A percentile compares a stretch with the other conserved stretches of the same genome.
Conservation (phyloP, 2,113 vertebrate genomes). For the Heterotilapia buettikoferi region DNA sequence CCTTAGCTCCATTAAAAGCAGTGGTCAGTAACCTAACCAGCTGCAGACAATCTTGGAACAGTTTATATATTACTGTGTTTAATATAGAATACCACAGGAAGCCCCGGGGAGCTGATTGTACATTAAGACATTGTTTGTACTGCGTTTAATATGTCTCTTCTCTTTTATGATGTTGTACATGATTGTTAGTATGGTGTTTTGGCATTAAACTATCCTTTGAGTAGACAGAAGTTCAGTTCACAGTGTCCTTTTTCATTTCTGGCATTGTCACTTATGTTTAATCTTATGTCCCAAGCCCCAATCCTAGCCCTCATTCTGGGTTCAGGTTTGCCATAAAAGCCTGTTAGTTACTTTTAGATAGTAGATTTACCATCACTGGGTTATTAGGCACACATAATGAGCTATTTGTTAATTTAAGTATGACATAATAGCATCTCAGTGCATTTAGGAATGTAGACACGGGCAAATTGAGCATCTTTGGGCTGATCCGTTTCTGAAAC, state of each 20-base stretch:
- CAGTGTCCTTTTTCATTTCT: not conserved
- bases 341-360: not conserved
- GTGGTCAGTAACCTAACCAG: slow-evolving; percentile 37
- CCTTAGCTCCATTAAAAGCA: not conserved
- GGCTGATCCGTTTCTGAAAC: not conserved
- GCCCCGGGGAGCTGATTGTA: slow-evolving; percentile 58
- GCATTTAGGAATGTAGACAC: not conserved
- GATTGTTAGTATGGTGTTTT: slow-evolving; percentile 77
- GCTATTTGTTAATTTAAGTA: not conserved
- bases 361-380: not conserved
- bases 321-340: not conserved
- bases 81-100: slow-evolving; percentile 14
- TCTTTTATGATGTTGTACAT: slow-evolving; percentile 74
- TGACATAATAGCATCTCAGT: not conserved
- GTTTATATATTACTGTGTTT: slow-evolving; percentile 18
- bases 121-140: slow-evolving; percentile 62
- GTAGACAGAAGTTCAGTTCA: slow-evolving; percentile 16
- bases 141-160: slow-evolving; percentile 62
- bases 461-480: not conserved
- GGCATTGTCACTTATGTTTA: not conserved
- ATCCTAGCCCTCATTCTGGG: not conserved
- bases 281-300: not conserved
- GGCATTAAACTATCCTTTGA: slow-evolving; percentile 75
- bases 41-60: slow-evolving; percentile 66
- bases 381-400: not conserved